These are phyloP conservation scores for Phaenicophaeus curvirostris DNA, from an alignment of 2,797 vertebrate species.

Conservation along the genomic window DNA sequence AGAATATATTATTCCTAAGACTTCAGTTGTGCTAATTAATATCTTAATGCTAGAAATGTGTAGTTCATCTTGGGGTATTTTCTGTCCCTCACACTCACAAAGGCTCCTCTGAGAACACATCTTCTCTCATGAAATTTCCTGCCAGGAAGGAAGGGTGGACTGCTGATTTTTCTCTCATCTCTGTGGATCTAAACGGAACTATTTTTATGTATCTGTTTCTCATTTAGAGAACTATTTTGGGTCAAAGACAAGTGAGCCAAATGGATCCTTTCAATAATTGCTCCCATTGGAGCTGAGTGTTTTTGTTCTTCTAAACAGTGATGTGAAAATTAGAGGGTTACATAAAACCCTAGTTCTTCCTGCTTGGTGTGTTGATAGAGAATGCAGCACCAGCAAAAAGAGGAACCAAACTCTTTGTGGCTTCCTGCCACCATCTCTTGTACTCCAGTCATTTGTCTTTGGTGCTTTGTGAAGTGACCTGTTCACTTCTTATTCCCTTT, in stretches of 20 bases:
- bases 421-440: not conserved
- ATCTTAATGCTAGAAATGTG: not conserved
- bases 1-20: not conserved
- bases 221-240: not conserved
- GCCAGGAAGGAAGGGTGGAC: slow-evolving; percentile 18
- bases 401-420: not conserved
- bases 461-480: not conserved
- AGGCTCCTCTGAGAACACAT: not conserved
- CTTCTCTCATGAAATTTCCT: not conserved
- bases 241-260: not conserved
- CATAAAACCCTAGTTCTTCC: not conserved
- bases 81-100: not conserved
- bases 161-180: not conserved
- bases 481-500: not conserved
- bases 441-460: not conserved
- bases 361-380: not conserved
- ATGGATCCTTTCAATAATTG: not conserved
- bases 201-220: slow-evolving; percentile 3
- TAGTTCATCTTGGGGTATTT: not conserved
- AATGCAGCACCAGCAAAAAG: not conserved
- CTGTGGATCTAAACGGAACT: not conserved
- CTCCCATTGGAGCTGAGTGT: not conserved
- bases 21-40: not conserved
- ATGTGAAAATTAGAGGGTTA: not conserved
- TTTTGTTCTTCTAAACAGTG: not conserved